Evolutionary conservation across 2,113 vertebrate species (phyloP).

Genomic region (Corythoichthys haematopterus): DNA sequence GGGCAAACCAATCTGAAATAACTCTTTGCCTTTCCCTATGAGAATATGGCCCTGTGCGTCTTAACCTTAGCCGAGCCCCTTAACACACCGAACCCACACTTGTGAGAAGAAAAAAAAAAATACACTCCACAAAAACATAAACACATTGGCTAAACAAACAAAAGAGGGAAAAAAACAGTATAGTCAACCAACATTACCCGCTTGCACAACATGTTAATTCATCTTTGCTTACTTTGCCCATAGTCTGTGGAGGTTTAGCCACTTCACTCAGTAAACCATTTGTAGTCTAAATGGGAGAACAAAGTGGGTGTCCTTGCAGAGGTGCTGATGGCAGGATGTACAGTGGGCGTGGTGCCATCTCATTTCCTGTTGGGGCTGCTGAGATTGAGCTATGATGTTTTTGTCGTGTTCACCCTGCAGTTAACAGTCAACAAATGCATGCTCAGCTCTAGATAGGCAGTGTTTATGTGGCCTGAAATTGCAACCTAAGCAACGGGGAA

Average conservation of each 20-base stretch:
- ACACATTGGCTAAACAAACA: too few species aligned
- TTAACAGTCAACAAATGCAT: constrained; percentile 21
- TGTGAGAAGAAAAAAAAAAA: too few species aligned
- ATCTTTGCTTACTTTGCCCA: constrained; percentile 7
- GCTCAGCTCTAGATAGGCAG: constrained; percentile 44
- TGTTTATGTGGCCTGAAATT: constrained; percentile 25
- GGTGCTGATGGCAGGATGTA: constrained; percentile 38
- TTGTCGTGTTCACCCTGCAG: constrained; percentile 19
- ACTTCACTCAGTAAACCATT: constrained; percentile 5
- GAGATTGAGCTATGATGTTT: constrained; percentile 15
- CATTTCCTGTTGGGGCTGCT: constrained; percentile 42
- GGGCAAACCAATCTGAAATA: too few species aligned
- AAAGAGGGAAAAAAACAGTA: too few species aligned
- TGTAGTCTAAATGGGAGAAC: not conserved
- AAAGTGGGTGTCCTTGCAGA: constrained; percentile 1
- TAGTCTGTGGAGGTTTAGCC: constrained; percentile 1
- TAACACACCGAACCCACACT: too few species aligned
- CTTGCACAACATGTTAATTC: not conserved
- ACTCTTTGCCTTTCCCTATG: too few species aligned
- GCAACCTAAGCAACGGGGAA: constrained; percentile 44
- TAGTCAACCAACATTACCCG: too few species aligned
- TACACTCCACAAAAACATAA: too few species aligned
- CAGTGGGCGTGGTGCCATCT: constrained; percentile 12
- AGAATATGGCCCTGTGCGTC: too few species aligned
- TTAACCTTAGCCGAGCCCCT: too few species aligned